Evolutionary conservation across 2,113 vertebrate species (phyloP).

Genomic region (Brevimyrus niger): DNA sequence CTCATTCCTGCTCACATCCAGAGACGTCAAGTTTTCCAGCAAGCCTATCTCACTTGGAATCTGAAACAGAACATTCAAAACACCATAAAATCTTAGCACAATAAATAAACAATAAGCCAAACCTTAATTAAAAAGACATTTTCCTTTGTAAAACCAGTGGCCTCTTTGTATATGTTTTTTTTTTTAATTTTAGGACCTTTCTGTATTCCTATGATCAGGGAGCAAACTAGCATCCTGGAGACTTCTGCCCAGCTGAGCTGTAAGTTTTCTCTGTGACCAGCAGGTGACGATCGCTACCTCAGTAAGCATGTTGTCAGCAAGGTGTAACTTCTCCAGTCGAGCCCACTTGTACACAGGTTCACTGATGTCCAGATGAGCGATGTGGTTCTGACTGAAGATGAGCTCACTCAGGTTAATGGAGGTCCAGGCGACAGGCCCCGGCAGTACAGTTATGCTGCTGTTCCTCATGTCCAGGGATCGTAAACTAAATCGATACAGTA

Average conservation of each 20-base stretch:
- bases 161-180: neutral
- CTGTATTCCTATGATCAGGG: neutral
- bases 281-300: slow-evolving; percentile 62
- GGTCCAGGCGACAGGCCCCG: slow-evolving; percentile 71
- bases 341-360: slow-evolving; percentile 73
- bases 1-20: slow-evolving; percentile 84
- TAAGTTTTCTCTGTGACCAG: neutral
- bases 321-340: slow-evolving; percentile 83
- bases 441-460: slow-evolving; percentile 70
- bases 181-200: neutral
- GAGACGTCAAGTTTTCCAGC: slow-evolving; percentile 80
- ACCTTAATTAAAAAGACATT: neutral
- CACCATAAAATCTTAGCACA: neutral
- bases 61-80: slow-evolving; percentile 48
- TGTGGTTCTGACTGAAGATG: slow-evolving; percentile 81
- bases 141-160: neutral
- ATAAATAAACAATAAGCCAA: neutral
- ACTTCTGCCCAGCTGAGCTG: neutral
- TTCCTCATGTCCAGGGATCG: slow-evolving; percentile 80
- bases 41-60: slow-evolving; percentile 86
- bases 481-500: slow-evolving; percentile 57
- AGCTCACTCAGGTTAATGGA: slow-evolving; percentile 82
- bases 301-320: slow-evolving; percentile 78
- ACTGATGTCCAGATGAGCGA: slow-evolving; percentile 70
- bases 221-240: neutral